Percentiles rank a stretch among this genome's conserved stretches.
Evolutionary conservation across 2,888 invertebrate species (phyloP).

Genomic region (Caenorhabditis becei): DNA sequence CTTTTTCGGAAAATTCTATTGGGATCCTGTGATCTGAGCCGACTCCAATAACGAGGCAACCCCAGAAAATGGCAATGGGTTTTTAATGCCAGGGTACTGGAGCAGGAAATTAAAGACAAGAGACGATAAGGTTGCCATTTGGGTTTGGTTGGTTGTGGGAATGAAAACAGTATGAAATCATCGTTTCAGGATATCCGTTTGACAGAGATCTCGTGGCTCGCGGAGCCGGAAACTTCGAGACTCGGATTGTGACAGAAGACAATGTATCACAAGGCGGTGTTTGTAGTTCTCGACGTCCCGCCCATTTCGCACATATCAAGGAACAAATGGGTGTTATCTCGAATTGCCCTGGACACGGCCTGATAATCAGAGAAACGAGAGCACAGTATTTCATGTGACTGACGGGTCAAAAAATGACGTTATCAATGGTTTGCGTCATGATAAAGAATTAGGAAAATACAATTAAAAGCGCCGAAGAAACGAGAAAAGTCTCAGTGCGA

Average conservation of each 20-base stretch:
- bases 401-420: slow-evolving; percentile 46
- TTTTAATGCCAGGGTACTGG: too few relatives aligned
- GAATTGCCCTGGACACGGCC: slow-evolving; percentile 11
- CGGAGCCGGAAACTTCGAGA: too few relatives aligned
- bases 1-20: background rate
- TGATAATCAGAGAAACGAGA: background rate
- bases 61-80: background rate
- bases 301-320: background rate
- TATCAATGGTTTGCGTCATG: slow-evolving; percentile 17
- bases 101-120: too few relatives aligned
- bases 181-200: too few relatives aligned
- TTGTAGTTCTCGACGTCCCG: too few relatives aligned
- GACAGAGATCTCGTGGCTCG: too few relatives aligned
- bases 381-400: slow-evolving; percentile 38
- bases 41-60: background rate
- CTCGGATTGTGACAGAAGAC: too few relatives aligned
- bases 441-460: slow-evolving; percentile 9
- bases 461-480: background rate
- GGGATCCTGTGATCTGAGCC: background rate
- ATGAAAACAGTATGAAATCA: too few relatives aligned
- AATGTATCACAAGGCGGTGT: too few relatives aligned
- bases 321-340: background rate
- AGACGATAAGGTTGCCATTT: too few relatives aligned
- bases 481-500: background rate
- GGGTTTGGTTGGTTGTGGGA: too few relatives aligned